Evolutionary conservation across 2,113 vertebrate genomes (phyloP), one percentile per base, ranked within the genome.

Genomic region (Loxodonta africana): DNA sequence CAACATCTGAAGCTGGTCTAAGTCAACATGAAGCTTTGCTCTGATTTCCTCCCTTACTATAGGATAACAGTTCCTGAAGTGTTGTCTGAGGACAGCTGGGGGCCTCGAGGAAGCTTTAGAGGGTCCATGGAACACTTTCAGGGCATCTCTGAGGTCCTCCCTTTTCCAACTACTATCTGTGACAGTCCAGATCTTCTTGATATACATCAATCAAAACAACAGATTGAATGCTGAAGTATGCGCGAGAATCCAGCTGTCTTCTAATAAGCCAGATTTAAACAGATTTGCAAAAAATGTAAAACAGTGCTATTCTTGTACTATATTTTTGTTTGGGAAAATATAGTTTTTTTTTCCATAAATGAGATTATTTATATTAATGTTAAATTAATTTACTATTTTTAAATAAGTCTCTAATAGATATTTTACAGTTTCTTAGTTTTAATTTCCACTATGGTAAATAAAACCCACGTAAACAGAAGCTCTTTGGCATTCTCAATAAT

Each of bases 241-340:
- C 57, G 44, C 28, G 51, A 89, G 23, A 82, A 91, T 62, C 23
- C 53, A 80, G 33, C 26, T 62, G 6, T 90, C 28, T 73, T 85
- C 81, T 85, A 28, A 65, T 71, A 60, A 85, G 44, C 26, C 37
- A 89, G 60, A 85, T 67, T 86, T 74, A 20, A 89, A 83, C 30
- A 78, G 44, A 63, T 26, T 76, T 84, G 10, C 15, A 41, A 67
- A 71, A 93, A 86, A n/a, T 63, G 37, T 63, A 57, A 69, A 28
- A 78, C 23, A 15, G 3, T 41, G 67, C 0, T 17, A 76, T 92
- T 92, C n/a, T 84, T n/a, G 53, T 5, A 77, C 15, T 25, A 20
- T 63, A 18, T 25, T 94, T 94, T 81, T 80, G 25, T 69, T 92
- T 94, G 57, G 20, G 21, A 90, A 74, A 96, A 57, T 51, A 6